These are phyloP conservation scores for Mormyrops attenuatus DNA, from an alignment of 2,797 vertebrate genomes.

Conservation along the genomic window DNA sequence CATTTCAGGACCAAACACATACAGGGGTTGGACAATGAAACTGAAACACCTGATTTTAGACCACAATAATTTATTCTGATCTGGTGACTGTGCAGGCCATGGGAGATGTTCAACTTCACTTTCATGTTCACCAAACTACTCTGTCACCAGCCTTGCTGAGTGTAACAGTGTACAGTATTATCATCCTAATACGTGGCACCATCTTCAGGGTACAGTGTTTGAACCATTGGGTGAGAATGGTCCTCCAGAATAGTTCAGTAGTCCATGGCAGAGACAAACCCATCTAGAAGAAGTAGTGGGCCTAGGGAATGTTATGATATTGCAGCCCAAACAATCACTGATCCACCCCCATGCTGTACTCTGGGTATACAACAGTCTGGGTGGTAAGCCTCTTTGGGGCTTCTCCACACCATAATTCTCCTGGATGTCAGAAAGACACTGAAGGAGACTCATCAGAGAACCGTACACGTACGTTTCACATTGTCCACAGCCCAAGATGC, in stretches of 20 bases:
- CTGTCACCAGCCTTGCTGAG: not conserved
- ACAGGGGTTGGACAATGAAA: not conserved
- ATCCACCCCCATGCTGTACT: no score
- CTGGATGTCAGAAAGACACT: not conserved
- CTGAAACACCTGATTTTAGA: no score
- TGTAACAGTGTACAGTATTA: not conserved
- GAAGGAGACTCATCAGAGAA: not conserved
- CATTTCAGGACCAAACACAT: not conserved
- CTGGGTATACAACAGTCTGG: no score
- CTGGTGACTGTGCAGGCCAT: not conserved
- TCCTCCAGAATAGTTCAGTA: not conserved
- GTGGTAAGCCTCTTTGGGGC: no score
- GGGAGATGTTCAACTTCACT: not conserved
- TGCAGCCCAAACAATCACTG: no score
- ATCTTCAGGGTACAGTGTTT: not conserved
- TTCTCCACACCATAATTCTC: no score
- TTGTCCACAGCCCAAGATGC: not conserved
- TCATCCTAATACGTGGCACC: not conserved
- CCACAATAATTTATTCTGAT: not conserved
- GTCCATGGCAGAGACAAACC: not conserved
- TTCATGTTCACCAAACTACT: not conserved
- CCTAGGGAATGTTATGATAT: no score
- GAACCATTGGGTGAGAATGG: not conserved
- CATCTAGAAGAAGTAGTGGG: no score
- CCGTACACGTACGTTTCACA: not conserved